A percentile compares a stretch with the other conserved stretches of the same genome.
Evolutionary conservation across 1,140 invertebrate genomes (phyloP).

Genomic region (Caerostris darwini): DNA sequence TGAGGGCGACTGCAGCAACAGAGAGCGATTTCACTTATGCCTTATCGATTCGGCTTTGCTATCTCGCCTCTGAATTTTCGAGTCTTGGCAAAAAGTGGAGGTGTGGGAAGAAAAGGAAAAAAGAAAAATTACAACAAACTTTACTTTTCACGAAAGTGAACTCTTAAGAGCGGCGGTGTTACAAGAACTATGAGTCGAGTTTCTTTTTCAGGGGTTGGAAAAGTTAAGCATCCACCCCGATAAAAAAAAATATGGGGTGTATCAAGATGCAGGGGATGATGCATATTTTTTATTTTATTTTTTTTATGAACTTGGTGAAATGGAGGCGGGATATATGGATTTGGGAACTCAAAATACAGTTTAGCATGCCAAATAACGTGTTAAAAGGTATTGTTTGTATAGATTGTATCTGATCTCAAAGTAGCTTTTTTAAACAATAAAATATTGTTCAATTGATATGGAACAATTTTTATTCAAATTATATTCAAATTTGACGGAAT

Average conservation of each 20-base stretch:
- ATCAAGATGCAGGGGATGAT: too few species aligned
- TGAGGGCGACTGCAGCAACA: not conserved
- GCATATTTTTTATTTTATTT: too few species aligned
- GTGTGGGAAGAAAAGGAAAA: not conserved
- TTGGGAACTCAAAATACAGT: too few species aligned
- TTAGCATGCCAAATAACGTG: too few species aligned
- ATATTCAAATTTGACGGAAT: too few species aligned
- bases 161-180: not conserved
- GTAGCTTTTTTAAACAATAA: too few species aligned
- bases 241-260: not conserved
- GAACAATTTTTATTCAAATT: too few species aligned
- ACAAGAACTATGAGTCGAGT: not conserved
- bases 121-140: slow-evolving; percentile 31
- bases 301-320: too few species aligned
- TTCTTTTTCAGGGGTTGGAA: not conserved
- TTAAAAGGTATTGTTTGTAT: too few species aligned
- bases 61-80: not conserved
- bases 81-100: not conserved
- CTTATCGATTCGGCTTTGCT: slow-evolving; percentile 17
- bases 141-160: slow-evolving; percentile 1
- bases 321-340: too few species aligned
- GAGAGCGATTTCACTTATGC: slow-evolving; percentile 4
- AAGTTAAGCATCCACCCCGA: not conserved
- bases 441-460: too few species aligned
- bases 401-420: too few species aligned